These are phyloP conservation scores for Nemopilema nomurai DNA, from an alignment of 30 jellyfish, hydroid and myxozoan species.

Conservation along the genomic window DNA sequence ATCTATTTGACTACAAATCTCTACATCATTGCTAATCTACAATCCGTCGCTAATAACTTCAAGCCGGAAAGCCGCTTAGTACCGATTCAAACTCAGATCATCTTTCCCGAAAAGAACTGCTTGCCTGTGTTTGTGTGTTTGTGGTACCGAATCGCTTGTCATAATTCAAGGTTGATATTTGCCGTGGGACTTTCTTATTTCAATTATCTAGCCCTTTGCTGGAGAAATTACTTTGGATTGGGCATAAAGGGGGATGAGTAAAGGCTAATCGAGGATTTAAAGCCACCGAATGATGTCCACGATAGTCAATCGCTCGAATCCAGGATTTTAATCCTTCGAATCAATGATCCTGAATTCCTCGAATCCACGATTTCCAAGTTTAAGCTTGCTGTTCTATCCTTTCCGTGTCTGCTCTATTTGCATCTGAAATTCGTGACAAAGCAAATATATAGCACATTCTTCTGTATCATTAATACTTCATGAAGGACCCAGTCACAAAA, in stretches of 20 bases:
- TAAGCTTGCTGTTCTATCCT: background rate
- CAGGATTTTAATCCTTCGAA: too few relatives aligned
- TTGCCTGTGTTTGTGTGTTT: background rate
- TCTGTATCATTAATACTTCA: too few relatives aligned
- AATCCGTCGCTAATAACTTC: background rate
- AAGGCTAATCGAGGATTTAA: too few relatives aligned
- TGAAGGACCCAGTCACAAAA: too few relatives aligned
- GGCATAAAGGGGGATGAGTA: background rate
- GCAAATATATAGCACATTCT: too few relatives aligned
- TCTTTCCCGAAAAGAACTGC: background rate
- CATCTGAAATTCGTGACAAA: too few relatives aligned
- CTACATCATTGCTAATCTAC: too few relatives aligned
- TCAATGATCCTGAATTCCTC: too few relatives aligned
- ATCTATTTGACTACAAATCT: background rate
- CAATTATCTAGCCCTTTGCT: background rate
- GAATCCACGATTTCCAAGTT: background rate
- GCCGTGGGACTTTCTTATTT: background rate
- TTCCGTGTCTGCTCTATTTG: background rate
- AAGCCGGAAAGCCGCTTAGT: background rate
- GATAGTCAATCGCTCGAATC: too few relatives aligned
- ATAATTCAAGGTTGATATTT: background rate
- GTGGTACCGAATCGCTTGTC: background rate
- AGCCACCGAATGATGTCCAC: too few relatives aligned
- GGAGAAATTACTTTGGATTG: background rate
- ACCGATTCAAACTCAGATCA: background rate